Conservation (phyloP, 1,140 invertebrate genomes). For the Drosophila ercepeae region DNA sequence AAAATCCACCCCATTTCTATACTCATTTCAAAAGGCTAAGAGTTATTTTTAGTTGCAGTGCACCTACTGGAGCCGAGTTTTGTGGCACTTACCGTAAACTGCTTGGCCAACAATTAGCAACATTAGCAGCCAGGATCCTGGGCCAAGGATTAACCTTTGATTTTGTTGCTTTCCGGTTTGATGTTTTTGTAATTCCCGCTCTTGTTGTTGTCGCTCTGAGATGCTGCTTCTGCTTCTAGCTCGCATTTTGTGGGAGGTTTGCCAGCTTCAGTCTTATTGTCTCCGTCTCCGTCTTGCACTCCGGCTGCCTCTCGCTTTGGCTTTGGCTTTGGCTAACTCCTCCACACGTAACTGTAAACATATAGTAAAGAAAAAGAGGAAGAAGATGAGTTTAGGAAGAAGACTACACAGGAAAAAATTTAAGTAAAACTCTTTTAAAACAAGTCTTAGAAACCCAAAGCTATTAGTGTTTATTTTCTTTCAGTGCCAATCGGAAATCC, state of each 20-base stretch:
- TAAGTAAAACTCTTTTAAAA: neutral
- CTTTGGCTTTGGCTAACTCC: neutral
- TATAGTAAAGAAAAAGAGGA: constrained; percentile 26
- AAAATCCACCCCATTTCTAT: too few relatives aligned
- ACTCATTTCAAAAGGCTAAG: too few relatives aligned
- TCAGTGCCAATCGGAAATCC: constrained; percentile 26
- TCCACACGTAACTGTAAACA: constrained; percentile 40
- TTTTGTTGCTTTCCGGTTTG: constrained; percentile 11
- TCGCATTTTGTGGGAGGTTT: constrained; percentile 40
- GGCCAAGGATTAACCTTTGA: constrained; percentile 38
- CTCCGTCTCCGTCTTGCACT: too few relatives aligned
- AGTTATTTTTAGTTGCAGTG: constrained; percentile 12
- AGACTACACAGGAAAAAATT: neutral
- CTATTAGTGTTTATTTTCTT: too few relatives aligned
- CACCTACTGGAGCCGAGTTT: constrained; percentile 1
- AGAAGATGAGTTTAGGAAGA: constrained; percentile 18
- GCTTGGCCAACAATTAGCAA: constrained; percentile 75
- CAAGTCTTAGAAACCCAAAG: too few relatives aligned
- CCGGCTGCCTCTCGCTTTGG: too few relatives aligned
- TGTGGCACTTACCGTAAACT: constrained; percentile 73
- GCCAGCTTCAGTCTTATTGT: constrained; percentile 50
- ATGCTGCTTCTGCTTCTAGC: constrained; percentile 22
- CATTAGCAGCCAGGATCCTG: constrained; percentile 45
- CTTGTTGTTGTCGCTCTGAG: constrained; percentile 6
- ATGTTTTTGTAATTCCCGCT: neutral